Conservation (phyloP, 2,113 vertebrate species). For the Numenius arquata region DNA sequence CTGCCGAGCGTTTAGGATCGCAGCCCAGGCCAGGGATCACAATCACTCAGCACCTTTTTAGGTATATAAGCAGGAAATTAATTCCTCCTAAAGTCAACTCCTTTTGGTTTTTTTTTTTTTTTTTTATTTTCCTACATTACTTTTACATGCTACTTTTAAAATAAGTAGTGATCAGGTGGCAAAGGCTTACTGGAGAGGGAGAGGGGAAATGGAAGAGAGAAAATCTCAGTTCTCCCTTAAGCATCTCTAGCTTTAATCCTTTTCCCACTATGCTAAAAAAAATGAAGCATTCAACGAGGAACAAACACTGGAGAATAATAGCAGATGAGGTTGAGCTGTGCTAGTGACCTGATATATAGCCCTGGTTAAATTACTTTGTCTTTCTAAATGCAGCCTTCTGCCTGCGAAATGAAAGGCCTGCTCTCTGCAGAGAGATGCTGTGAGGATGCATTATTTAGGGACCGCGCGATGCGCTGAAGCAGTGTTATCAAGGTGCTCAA, state of each 20-base stretch:
- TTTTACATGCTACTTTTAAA: rapidly evolving
- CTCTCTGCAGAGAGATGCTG: background rate
- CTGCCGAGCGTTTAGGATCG: background rate
- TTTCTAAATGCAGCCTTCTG: background rate
- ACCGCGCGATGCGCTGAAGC: rapidly evolving
- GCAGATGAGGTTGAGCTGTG: background rate
- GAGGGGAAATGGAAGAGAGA: background rate
- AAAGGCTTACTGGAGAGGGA: background rate
- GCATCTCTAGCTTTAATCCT: background rate
- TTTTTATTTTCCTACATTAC: background rate
- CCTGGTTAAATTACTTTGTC: background rate
- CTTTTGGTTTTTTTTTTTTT: background rate
- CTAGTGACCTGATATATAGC: background rate
- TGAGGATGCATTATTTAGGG: background rate
- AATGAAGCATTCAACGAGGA: background rate
- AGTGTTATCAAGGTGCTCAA: background rate
- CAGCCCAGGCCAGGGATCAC: background rate
- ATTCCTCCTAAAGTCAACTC: background rate
- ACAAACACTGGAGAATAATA: background rate
- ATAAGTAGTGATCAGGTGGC: background rate
- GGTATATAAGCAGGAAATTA: background rate
- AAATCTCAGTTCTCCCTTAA: background rate
- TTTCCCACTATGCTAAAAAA: background rate
- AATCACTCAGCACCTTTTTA: background rate
- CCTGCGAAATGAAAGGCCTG: background rate